phyloP scores from a whole-genome alignment of 2,797 vertebrate genomes.

The Lagorchestes hirsutus region DNA sequence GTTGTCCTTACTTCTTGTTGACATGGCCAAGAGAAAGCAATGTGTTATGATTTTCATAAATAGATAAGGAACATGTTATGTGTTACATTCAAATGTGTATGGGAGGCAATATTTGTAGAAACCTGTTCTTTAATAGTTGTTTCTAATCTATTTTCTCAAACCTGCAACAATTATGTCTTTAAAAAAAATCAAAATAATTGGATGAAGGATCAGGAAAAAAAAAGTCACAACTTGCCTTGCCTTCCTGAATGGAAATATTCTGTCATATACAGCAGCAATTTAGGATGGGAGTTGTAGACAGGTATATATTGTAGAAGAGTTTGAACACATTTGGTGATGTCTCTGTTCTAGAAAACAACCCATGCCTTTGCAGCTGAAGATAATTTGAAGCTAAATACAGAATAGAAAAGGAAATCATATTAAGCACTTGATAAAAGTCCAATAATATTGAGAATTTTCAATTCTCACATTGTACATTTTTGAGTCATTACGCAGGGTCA shows the following conservation, averaged over 20 bases:
- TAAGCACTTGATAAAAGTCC: slow-evolving; percentile 50
- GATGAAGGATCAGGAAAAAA: neutral
- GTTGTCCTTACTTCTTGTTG: neutral
- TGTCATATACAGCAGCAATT: neutral
- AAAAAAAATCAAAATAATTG: slow-evolving; percentile 9
- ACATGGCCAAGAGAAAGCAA: slow-evolving; percentile 7
- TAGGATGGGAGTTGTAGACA: neutral
- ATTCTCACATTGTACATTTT: slow-evolving; percentile 19
- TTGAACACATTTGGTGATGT: neutral
- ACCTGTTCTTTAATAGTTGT: slow-evolving; percentile 10
- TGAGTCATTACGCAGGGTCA: neutral
- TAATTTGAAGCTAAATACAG: neutral
- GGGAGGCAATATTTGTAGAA: neutral
- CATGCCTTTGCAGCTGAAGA: neutral
- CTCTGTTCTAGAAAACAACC: neutral
- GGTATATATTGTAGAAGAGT: neutral
- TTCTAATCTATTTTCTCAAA: slow-evolving; percentile 38
- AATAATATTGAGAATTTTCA: slow-evolving; percentile 13
- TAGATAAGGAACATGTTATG: neutral
- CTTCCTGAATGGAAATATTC: neutral
- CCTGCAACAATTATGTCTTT: neutral
- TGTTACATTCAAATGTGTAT: slow-evolving; percentile 31
- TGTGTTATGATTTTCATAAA: slow-evolving; percentile 30
- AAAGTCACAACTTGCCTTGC: neutral
- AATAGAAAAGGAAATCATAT: slow-evolving; percentile 14